Evolutionary conservation across 1,140 invertebrate species (phyloP).

Genomic region (Psix sp.): DNA sequence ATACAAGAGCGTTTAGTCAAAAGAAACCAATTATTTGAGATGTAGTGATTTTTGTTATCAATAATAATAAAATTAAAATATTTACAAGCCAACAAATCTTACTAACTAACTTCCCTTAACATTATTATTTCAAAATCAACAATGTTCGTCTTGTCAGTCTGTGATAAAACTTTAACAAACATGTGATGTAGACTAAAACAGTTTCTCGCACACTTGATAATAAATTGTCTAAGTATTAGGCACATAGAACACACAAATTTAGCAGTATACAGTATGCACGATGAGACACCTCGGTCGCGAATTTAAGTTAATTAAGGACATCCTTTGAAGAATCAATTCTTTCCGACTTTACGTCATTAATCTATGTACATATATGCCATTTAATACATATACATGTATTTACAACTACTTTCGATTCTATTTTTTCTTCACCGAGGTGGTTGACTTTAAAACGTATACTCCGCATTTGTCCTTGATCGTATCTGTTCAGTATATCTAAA

Average conservation of each 20-base stretch:
- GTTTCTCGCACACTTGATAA: constrained; percentile 16
- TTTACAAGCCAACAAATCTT: background rate
- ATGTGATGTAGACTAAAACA: constrained; percentile 11
- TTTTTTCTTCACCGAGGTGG: constrained; percentile 18
- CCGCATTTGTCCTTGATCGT: background rate
- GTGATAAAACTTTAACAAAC: constrained; percentile 12
- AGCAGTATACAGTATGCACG: constrained; percentile 20
- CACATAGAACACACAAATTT: constrained; percentile 51
- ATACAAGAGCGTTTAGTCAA: no score
- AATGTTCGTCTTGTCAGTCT: constrained; percentile 23
- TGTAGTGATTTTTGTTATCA: no score
- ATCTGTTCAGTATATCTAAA: background rate
- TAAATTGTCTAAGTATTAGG: constrained; percentile 52
- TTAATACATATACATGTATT: constrained; percentile 34
- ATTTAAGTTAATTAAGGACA: constrained; percentile 12
- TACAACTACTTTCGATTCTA: constrained; percentile 11
- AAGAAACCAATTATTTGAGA: no score
- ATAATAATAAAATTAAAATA: background rate
- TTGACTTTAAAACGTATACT: constrained; percentile 6
- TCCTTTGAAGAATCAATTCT: constrained; percentile 9
- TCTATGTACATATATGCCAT: constrained; percentile 30
- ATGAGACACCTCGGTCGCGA: constrained; percentile 24
- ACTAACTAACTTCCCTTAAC: background rate
- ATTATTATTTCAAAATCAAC: no score
- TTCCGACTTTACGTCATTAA: background rate